Conservation (phyloP, 2,797 vertebrate genomes). For the Adrianichthys oophorus region DNA sequence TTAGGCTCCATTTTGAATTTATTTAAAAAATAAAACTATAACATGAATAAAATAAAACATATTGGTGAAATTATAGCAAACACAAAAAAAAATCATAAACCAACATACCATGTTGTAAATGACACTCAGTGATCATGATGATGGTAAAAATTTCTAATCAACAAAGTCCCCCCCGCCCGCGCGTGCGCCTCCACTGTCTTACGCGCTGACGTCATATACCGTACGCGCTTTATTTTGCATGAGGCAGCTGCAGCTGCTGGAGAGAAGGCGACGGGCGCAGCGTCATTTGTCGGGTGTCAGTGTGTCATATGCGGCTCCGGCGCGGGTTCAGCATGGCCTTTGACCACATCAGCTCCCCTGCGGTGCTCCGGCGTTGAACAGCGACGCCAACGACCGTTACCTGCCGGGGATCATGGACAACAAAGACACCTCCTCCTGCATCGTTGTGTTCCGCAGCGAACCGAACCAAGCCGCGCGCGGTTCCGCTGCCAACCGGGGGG, state of each 20-base stretch:
- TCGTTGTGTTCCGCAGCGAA: conserved; percentile 16
- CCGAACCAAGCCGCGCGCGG: conserved; percentile 10
- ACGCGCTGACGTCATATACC: conserved; percentile 44
- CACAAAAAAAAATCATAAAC: too few relatives aligned
- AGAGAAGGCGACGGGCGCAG: conserved; percentile 14
- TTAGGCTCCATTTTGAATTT: too few relatives aligned
- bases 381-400: conserved; percentile 17
- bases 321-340: not conserved
- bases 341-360: fast-evolving
- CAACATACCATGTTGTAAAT: too few relatives aligned
- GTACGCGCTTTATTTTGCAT: conserved; percentile 52
- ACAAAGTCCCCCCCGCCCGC: not conserved
- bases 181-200: not conserved
- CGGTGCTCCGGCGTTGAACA: not conserved
- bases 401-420: conserved; percentile 58
- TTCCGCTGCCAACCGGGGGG: not conserved
- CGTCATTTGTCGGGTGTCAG: not conserved
- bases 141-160: not conserved
- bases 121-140: not conserved
- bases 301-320: not conserved
- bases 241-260: conserved; percentile 32
- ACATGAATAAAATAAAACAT: too few relatives aligned
- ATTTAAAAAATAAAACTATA: too few relatives aligned
- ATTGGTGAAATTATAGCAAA: too few relatives aligned
- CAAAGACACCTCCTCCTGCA: conserved; percentile 52